phyloP scores from a whole-genome alignment of 2,113 vertebrate species.

The Orthonyx spaldingii region DNA sequence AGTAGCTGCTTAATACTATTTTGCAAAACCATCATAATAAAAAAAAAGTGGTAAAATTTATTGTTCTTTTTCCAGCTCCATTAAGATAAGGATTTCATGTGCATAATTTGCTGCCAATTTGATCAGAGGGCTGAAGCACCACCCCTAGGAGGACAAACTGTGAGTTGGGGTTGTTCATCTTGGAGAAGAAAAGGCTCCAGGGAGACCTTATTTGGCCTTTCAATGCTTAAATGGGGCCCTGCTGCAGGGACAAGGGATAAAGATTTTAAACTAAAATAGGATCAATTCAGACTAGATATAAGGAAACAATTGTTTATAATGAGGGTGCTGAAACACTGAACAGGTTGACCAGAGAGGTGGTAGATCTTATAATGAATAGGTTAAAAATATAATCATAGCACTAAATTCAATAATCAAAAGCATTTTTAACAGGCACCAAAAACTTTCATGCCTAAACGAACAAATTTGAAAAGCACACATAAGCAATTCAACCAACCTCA shows the following conservation, averaged over 20 bases:
- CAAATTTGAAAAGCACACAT: background rate
- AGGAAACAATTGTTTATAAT: background rate
- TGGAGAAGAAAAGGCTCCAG: background rate
- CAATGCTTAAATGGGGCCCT: background rate
- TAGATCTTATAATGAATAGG: background rate
- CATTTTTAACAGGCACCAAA: background rate
- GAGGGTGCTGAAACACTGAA: background rate
- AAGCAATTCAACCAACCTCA: background rate
- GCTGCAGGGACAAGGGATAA: background rate
- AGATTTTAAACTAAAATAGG: background rate
- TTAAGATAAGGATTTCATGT: background rate
- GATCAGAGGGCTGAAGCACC: background rate
- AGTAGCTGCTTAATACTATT: background rate
- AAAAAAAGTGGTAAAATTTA: background rate
- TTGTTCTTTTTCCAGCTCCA: background rate
- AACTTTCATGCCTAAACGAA: background rate
- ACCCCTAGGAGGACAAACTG: background rate
- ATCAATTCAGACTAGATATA: background rate
- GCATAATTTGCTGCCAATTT: background rate
- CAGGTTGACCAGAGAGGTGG: background rate
- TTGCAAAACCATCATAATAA: background rate
- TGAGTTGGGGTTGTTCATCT: background rate
- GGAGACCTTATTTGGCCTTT: background rate
- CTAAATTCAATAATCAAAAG: background rate
- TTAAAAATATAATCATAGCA: background rate